Evolutionary conservation across 2,888 invertebrate genomes (phyloP), one percentile per base, ranked within the genome.

Genomic region (Prionchulus punctatus): DNA sequence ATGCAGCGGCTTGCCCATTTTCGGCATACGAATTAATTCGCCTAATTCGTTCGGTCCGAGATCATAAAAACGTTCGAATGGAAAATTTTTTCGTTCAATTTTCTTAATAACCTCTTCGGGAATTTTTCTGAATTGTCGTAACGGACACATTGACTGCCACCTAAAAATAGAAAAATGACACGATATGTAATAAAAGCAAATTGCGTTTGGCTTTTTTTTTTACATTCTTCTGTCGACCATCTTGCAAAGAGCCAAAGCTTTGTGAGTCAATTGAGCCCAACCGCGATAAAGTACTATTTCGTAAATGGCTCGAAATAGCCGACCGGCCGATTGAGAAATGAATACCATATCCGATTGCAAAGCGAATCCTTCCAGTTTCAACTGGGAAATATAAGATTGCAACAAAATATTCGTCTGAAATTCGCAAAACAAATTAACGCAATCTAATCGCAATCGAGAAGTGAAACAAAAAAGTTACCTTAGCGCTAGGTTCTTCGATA

Each of bases 331-430:
- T 73, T 99, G 98, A 0, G 96, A 94, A 0, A 98, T 88, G 71
- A 89, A 99, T 2, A 96, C 91, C 96, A 98, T 98, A 72, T 98
- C 98, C 0, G 92, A 87, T 88, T 96, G 94, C 1, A 98, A 77
- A 0, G 96, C 94, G 72, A 99, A 96, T 0, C 98, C 96, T 68
- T 99, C 98, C 56, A 99, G 76, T 74, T 94, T 96, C 63, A 99
- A 74, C 72, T 96, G 94, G 0, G 96, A 98, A 61, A 99, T 96
- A 75, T 94, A 98, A 0, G 96, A 92, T 73, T 98, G 94, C 0
- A 94, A 78, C 0, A 96, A 74, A 7, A 92, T 90, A 72, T 94
- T 94, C 30, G 92, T 77, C 70, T 70, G 60, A 48, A 61, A 56
- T n/a, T n/a, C n/a, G n/a, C n/a, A n/a, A n/a, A n/a, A n/a, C n/a